A percentile compares a stretch with the other conserved stretches of the same genome.
Conservation (phyloP, 2,113 vertebrate species). For the Balaeniceps rex region DNA sequence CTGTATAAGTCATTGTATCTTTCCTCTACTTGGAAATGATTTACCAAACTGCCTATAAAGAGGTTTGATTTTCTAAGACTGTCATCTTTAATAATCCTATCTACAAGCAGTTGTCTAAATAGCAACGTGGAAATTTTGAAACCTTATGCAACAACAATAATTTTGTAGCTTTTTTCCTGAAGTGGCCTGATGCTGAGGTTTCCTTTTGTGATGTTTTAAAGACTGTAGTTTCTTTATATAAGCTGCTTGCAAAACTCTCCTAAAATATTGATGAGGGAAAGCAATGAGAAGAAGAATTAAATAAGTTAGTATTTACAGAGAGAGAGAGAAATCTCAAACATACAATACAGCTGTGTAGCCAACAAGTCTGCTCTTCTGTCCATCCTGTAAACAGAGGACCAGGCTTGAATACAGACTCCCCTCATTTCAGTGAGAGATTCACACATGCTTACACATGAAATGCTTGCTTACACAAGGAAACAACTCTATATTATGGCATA, state of each 20-base stretch:
- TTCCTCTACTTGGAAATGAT: background rate
- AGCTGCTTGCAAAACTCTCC: background rate
- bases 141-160: background rate
- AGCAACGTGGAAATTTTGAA: background rate
- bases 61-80: background rate
- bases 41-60: background rate
- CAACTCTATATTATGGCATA: background rate
- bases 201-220: background rate
- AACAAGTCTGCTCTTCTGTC: background rate
- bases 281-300: background rate
- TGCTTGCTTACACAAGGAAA: conserved; percentile 25
- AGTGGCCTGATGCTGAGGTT: background rate
- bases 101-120: background rate
- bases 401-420: background rate
- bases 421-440: background rate
- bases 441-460: background rate
- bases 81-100: background rate
- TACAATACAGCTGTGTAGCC: background rate
- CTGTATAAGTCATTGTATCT: background rate
- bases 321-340: background rate
- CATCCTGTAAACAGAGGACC: background rate
- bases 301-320: background rate
- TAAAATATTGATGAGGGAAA: background rate
- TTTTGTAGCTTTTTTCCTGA: background rate
- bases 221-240: background rate